Evolutionary conservation across 2,888 invertebrate species (phyloP), one percentile per base, ranked within the genome.

Genomic region (Rhodophaea formosa): DNA sequence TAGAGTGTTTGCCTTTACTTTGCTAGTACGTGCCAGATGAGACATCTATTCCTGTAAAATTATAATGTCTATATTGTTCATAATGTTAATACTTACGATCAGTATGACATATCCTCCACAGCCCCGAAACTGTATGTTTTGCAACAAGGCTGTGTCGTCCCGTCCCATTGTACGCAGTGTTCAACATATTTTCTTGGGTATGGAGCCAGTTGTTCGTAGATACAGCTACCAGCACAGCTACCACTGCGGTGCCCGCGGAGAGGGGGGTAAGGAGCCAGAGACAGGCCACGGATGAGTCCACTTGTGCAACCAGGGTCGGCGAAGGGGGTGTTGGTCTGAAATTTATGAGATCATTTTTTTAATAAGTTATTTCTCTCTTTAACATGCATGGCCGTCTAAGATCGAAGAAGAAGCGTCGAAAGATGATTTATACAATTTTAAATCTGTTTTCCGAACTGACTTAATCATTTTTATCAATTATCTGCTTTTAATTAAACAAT

Each of bases 181-280:
- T 96, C 59, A 95, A 93, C 92, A 97, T 94, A 80, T 95, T 96
- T 82, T 97, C 97, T 79, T 96, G 95, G 3, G 97, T 97, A 69
- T 95, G 94, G 23, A 97, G 92, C 97, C 97, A 97, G 85, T 96
- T 95, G 79, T 95, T 95, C 3, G 96, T 96, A 7, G 94, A 92
- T 62, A 96, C 94, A 15, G 96, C 95, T 2, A 95, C 93, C 44
- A 94, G 89, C 15, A 96, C 95, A 45, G 95, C 94, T 10, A 94
- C 92, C 39, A 95, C 92, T 10, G 95, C 95, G 12, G 95, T 92
- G 39, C 95, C 93, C 12, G 96, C 95, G 16, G 95, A 93, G 35
- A 95, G 78, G 0, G 94, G 94, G 0, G 94, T 93, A 43, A 93
- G 77, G 30, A 93, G 80, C 94, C 94, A 94, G 64, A 94, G 85